A percentile compares a stretch with the other conserved stretches of the same genome.
phyloP scores from a whole-genome alignment of 1,140 invertebrate species.

The Mylabris phalerata region DNA sequence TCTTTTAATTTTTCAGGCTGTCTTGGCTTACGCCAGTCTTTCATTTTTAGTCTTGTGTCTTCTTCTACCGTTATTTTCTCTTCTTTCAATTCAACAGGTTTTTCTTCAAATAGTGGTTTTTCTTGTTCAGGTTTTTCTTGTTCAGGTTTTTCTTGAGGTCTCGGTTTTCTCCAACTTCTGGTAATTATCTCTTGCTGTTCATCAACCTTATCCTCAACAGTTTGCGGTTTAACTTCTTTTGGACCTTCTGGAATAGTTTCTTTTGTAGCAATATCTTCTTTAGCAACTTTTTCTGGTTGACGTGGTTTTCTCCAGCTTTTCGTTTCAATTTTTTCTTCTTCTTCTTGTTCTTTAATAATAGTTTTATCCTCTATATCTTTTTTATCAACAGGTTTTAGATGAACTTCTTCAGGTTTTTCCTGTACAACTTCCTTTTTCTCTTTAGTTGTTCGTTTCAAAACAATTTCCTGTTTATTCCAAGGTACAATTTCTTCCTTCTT shows the following conservation, averaged over 20 bases:
- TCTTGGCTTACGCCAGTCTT: conserved; percentile 1
- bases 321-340: conserved; percentile 26
- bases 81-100: conserved; percentile 35
- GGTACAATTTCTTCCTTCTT: conserved; percentile 34
- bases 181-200: conserved; percentile 25
- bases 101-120: conserved; percentile 21
- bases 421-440: conserved; percentile 38
- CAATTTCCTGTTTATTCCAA: conserved; percentile 46
- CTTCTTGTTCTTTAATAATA: conserved; percentile 38
- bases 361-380: conserved; percentile 23
- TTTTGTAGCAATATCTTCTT: neutral
- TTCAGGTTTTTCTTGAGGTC: conserved; percentile 37
- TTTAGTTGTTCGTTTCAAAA: conserved; percentile 42
- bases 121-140: conserved; percentile 41
- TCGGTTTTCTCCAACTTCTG: conserved; percentile 11
- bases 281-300: conserved; percentile 26
- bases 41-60: conserved; percentile 25
- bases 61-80: conserved; percentile 21
- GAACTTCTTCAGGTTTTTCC: conserved; percentile 43
- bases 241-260: conserved; percentile 42
- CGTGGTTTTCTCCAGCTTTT: conserved; percentile 9
- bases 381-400: conserved; percentile 41
- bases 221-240: conserved; percentile 28
- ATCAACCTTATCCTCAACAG: conserved; percentile 38
- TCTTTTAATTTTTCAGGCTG: conserved; percentile 27